phyloP scores from a whole-genome alignment of 2,113 vertebrate genomes.

The Leiothrix lutea region DNA sequence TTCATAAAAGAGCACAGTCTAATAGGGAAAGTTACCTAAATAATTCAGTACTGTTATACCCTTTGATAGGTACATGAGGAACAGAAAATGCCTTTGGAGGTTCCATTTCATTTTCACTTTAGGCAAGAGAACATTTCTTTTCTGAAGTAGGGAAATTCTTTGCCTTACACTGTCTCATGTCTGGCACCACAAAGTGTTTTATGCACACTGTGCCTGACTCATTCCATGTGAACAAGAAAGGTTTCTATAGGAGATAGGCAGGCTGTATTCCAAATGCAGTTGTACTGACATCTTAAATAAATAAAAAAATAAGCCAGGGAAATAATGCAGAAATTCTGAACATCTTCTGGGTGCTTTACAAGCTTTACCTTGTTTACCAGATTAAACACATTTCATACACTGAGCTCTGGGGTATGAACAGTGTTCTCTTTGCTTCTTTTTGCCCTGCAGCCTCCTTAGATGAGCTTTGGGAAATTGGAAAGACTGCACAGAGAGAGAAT shows the following conservation, averaged over 20 bases:
- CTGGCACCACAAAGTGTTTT: not conserved
- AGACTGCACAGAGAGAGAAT: not conserved
- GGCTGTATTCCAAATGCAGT: not conserved
- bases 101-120: constrained; percentile 55
- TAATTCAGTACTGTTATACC: not conserved
- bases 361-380: not conserved
- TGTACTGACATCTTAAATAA: not conserved
- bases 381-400: not conserved
- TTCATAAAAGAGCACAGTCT: not conserved
- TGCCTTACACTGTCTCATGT: not conserved
- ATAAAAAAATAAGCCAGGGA: not conserved
- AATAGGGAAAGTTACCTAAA: not conserved
- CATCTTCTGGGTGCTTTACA: not conserved
- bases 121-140: constrained; percentile 25
- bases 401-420: not conserved
- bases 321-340: not conserved
- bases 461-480: not conserved
- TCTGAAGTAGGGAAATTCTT: constrained; percentile 4
- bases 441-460: not conserved
- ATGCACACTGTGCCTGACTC: not conserved
- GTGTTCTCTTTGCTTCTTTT: not conserved
- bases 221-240: not conserved
- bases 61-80: not conserved
- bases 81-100: not conserved
- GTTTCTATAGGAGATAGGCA: not conserved